Percentiles rank a stretch among this genome's conserved stretches.
Conservation (phyloP, 2,797 vertebrate species). For the Gephyroberyx darwinii region DNA sequence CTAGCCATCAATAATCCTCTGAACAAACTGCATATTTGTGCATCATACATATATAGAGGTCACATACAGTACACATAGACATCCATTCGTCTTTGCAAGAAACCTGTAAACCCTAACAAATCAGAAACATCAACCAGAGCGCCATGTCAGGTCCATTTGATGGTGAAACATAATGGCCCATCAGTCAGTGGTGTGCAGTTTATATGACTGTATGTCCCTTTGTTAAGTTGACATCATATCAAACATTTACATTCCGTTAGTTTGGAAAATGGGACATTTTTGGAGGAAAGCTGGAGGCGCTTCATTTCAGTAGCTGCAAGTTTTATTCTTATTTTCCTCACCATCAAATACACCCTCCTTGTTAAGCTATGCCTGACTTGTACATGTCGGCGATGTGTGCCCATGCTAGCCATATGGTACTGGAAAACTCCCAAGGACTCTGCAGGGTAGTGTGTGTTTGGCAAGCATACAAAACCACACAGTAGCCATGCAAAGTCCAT, state of each 20-base stretch:
- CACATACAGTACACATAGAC: slow-evolving; percentile 10
- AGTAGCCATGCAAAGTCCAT: not conserved
- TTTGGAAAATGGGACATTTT: too few species aligned
- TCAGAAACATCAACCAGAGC: not conserved
- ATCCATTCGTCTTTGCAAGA: not conserved
- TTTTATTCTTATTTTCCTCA: slow-evolving; percentile 16
- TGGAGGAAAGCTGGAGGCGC: slow-evolving; percentile 5
- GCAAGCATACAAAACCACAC: not conserved
- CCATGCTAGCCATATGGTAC: slow-evolving; percentile 19
- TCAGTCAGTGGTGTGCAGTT: not conserved
- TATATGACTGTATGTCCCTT: not conserved
- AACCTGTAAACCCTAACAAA: slow-evolving; percentile 1
- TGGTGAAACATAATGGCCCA: not conserved
- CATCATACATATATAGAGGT: slow-evolving; percentile 13
- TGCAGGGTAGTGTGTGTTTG: not conserved
- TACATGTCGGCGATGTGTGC: not conserved
- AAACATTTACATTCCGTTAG: not conserved
- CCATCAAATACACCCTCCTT: slow-evolving; percentile 36
- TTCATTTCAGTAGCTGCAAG: not conserved
- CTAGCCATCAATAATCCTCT: slow-evolving; percentile 1
- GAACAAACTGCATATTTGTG: slow-evolving; percentile 27
- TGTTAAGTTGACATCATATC: not conserved
- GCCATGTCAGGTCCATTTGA: slow-evolving; percentile 23
- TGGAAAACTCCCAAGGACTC: slow-evolving; percentile 2
- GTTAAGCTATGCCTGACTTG: not conserved